Evolutionary conservation across 2,797 vertebrate species (phyloP).

Genomic region (Diglossa cyanea): DNA sequence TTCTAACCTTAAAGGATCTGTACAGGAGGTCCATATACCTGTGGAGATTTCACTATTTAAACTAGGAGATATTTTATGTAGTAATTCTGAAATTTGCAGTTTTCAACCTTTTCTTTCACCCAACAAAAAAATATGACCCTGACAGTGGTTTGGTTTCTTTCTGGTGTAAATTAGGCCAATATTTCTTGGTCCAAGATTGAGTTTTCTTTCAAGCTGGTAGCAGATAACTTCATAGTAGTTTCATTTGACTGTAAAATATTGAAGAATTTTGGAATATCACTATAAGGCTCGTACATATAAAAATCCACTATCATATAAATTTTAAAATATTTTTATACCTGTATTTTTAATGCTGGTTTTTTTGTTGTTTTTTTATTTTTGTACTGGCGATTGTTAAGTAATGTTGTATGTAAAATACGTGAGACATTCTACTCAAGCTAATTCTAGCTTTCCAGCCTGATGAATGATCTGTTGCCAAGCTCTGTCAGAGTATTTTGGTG

Average conservation of each 20-base stretch:
- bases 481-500: not conserved
- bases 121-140: not conserved
- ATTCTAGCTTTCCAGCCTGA: not conserved
- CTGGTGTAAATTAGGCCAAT: not conserved
- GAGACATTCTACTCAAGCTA: not conserved
- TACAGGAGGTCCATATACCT: not conserved
- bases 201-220: not conserved
- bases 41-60: not conserved
- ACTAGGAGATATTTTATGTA: not conserved
- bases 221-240: not conserved
- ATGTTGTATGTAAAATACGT: fast-evolving
- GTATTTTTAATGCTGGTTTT: fast-evolving
- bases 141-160: not conserved
- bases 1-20: not conserved
- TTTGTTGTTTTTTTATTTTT: not conserved
- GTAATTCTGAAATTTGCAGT: not conserved
- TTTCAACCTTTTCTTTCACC: not conserved
- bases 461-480: not conserved
- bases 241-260: not conserved
- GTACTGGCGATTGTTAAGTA: not conserved
- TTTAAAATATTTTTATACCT: fast-evolving
- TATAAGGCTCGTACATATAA: not conserved
- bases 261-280: not conserved
- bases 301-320: not conserved
- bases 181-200: not conserved